Evolutionary conservation across 2,797 vertebrate species (phyloP), one percentile per base, ranked within the genome.

Genomic region (Centropyge bicolor): DNA sequence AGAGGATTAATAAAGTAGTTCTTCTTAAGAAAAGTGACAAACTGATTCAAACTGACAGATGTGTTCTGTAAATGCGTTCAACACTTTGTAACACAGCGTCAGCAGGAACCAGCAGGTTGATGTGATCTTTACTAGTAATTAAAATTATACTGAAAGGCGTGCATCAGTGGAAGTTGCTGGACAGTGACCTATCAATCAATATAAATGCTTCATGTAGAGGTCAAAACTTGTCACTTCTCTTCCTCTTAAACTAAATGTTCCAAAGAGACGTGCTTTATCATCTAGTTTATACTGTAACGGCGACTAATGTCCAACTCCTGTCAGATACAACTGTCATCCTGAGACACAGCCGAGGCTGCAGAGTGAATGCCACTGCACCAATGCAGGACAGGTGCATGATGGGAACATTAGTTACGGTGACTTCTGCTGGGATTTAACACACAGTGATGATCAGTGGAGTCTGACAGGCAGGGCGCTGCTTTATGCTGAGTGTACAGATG

Each of bases 311-410:
- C 27, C 4, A 17, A 16, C 43, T 45, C 13, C 10, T 3, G 27
- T 31, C 27, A 2, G 27, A 31, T 31, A 31, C 27, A 31, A 31
- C 2, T 31, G 27, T 31, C 27, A 4, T 31, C 27, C 31, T 27
- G 14, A 56, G 6, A 12, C 55, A 12, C 8, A 40, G 20, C 56
- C 20, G 19, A 40, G 57, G 36, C 19, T 6, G 36, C 14, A 31
- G 63, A 11, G 2, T 38, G 46, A 13, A 22, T n/a, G 35, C 8
- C 7, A 31, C 12, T 54, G 14, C 20, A 17, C 20, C 5, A 3
- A 65, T 43, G 46, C 46, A 45, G 48, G 20, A 67, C 24, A 63
- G 45, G 22, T 70, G 72, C 7, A 65, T 57, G 65, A 59, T 64
- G 45, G 38, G 60, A 55, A 14, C 7, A 13, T 20, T 4, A 40